phyloP scores from a whole-genome alignment of 1,140 invertebrate species.

The Drosophila sturtevanti region DNA sequence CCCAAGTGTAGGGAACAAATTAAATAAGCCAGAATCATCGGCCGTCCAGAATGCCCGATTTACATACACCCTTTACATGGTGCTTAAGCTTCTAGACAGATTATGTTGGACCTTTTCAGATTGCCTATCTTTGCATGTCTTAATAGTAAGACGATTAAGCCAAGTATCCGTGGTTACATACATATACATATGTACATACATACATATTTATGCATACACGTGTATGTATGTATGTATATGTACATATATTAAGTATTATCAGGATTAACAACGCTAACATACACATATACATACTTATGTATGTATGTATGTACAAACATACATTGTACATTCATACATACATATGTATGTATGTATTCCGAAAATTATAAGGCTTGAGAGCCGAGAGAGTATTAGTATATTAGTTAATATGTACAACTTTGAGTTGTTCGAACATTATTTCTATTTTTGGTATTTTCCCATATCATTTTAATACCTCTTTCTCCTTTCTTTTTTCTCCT shows the following conservation, averaged over 20 bases:
- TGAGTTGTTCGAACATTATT: not conserved
- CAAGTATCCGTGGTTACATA: too few relatives aligned
- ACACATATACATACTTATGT: not conserved
- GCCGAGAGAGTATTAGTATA: not conserved
- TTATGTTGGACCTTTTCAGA: too few relatives aligned
- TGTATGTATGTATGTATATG: slow-evolving; percentile 8
- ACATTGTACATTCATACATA: not conserved
- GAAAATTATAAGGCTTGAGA: too few relatives aligned
- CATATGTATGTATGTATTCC: too few relatives aligned
- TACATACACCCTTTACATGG: not conserved
- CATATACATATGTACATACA: not conserved
- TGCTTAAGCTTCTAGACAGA: too few relatives aligned
- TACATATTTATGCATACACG: too few relatives aligned
- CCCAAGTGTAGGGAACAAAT: slow-evolving; percentile 25
- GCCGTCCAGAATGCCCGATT: not conserved
- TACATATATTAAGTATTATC: too few relatives aligned
- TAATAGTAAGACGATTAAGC: too few relatives aligned
- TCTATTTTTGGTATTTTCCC: slow-evolving; percentile 15
- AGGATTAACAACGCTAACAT: too few relatives aligned
- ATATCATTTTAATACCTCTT: slow-evolving; percentile 39
- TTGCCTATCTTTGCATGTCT: too few relatives aligned
- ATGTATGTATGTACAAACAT: not conserved
- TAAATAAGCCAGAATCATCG: not conserved
- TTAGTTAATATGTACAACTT: not conserved
- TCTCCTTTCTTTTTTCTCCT: not conserved